phyloP scores from a whole-genome alignment of 2,113 vertebrate genomes.

The Pongo abelii region DNA sequence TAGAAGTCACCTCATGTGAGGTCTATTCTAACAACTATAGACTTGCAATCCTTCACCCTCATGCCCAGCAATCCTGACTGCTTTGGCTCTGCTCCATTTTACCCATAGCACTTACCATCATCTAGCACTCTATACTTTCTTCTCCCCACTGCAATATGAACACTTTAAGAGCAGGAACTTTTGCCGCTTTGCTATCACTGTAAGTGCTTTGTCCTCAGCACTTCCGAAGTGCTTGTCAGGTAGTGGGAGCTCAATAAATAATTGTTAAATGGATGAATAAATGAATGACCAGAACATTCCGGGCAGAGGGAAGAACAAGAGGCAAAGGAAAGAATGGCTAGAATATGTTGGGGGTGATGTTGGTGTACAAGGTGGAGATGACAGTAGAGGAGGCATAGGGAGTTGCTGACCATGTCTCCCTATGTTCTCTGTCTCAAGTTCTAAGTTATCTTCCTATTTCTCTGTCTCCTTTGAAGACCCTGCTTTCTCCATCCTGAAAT shows the following conservation, averaged over 20 bases:
- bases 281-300: background rate
- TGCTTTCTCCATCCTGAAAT: background rate
- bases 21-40: background rate
- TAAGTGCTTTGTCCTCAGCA: background rate
- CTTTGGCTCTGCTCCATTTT: background rate
- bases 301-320: background rate
- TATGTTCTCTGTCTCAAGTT: background rate
- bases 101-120: background rate
- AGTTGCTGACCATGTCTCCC: background rate
- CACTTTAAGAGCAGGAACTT: background rate
- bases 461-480: background rate
- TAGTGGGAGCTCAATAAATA: background rate
- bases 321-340: background rate
- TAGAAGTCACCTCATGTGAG: background rate
- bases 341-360: background rate
- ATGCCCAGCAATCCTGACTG: background rate
- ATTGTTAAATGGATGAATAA: background rate
- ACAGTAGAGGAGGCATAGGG: background rate
- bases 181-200: background rate
- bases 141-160: background rate
- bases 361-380: background rate
- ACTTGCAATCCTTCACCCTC: background rate
- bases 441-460: background rate
- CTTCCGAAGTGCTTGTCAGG: background rate
- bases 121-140: background rate